Conservation (phyloP, 2,113 vertebrate genomes). For the Onychostruthus taczanowskii region DNA sequence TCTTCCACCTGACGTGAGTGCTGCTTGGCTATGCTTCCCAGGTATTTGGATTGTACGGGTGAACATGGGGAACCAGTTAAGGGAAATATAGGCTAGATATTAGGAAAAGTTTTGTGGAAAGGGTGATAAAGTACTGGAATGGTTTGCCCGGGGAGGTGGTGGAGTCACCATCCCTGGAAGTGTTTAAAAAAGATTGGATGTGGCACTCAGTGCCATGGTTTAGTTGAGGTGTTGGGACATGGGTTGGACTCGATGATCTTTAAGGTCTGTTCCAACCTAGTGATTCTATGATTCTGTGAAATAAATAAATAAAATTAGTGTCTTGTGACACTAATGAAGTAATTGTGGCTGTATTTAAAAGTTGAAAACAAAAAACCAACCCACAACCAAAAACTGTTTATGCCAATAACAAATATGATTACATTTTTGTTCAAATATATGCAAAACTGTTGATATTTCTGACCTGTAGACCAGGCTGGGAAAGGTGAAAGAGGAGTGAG, state of each 20-base stretch:
- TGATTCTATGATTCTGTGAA: background rate
- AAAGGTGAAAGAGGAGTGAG: background rate
- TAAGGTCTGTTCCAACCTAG: background rate
- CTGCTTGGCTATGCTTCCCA: background rate
- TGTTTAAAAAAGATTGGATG: background rate
- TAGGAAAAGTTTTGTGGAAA: background rate
- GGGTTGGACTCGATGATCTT: background rate
- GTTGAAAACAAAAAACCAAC: fast-evolving
- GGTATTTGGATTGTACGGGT: too few relatives aligned
- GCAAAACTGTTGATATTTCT: background rate
- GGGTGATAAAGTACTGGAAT: background rate
- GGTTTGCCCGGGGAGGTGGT: background rate
- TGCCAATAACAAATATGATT: background rate
- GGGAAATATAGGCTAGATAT: background rate
- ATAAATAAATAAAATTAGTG: background rate
- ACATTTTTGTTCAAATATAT: background rate
- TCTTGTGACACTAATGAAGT: background rate
- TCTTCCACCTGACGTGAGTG: background rate
- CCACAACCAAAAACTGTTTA: fast-evolving
- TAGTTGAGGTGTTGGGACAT: background rate
- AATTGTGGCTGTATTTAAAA: background rate
- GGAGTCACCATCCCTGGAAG: background rate
- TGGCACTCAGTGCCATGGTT: background rate
- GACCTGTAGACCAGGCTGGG: background rate
- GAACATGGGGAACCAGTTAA: background rate